A percentile compares a stretch with the other conserved stretches of the same genome.
Evolutionary conservation across 2,888 invertebrate species (phyloP).

Genomic region (Caenorhabditis virilis): DNA sequence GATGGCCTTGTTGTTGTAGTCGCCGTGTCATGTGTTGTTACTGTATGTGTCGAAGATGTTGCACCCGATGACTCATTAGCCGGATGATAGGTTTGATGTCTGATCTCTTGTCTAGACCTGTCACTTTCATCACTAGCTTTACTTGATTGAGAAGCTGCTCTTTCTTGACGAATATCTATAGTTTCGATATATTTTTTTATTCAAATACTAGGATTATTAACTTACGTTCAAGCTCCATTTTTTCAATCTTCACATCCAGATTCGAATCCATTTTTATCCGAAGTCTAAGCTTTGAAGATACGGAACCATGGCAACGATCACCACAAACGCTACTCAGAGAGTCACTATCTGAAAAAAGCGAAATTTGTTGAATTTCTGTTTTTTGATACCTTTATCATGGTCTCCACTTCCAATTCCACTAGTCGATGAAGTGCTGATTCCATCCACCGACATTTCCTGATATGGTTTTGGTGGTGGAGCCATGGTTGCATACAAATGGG

Average conservation of each 20-base stretch:
- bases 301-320: constrained; percentile 45
- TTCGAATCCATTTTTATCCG: constrained; percentile 51
- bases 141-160: constrained; percentile 49
- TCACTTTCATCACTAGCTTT: constrained; percentile 42
- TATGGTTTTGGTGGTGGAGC: constrained; percentile 43
- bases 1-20: constrained; percentile 34
- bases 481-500: constrained; percentile 43
- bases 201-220: not conserved
- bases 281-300: constrained; percentile 46
- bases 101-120: constrained; percentile 16
- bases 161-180: constrained; percentile 49
- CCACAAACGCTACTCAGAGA: constrained; percentile 41
- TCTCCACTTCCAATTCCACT: constrained; percentile 41
- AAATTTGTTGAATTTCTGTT: too few species aligned
- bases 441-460: constrained; percentile 49
- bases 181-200: not conserved
- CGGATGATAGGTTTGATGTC: constrained; percentile 29
- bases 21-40: constrained; percentile 17
- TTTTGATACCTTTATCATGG: constrained; percentile 37
- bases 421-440: constrained; percentile 40
- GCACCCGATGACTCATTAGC: constrained; percentile 26
- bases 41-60: constrained; percentile 25
- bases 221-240: constrained; percentile 50
- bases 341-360: too few species aligned
- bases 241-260: constrained; percentile 51